phyloP scores from a whole-genome alignment of 2,797 vertebrate genomes.

The Gallinago nigripennis region DNA sequence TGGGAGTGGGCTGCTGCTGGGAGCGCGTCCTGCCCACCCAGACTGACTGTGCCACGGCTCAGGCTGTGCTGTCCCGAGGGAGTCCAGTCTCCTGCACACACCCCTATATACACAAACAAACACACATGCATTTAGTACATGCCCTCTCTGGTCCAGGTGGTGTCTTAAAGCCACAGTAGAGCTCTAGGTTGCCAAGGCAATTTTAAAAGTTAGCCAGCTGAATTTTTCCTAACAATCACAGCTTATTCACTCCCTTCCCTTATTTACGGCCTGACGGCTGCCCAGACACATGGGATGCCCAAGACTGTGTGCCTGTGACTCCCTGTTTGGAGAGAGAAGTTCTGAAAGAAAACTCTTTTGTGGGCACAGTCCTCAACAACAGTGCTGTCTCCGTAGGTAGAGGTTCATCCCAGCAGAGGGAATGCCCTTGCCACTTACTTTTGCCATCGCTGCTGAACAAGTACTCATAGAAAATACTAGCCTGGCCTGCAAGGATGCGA shows the following conservation, averaged over 20 bases:
- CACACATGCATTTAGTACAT: neutral
- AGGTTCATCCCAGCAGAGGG: fast-evolving
- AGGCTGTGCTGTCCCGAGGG: neutral
- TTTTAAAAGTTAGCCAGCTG: neutral
- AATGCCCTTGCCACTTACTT: neutral
- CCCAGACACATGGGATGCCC: neutral
- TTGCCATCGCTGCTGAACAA: neutral
- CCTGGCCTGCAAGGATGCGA: neutral
- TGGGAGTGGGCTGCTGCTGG: neutral
- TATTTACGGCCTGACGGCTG: neutral
- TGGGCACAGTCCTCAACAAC: neutral
- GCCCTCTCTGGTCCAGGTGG: neutral
- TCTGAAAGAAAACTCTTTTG: neutral
- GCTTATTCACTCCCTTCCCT: neutral
- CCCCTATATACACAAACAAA: neutral
- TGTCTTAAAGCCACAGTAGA: neutral
- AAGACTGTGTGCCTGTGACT: neutral
- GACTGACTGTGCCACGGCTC: neutral
- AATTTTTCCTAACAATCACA: neutral
- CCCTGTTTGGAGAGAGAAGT: neutral
- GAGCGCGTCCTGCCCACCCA: neutral
- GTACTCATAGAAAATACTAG: neutral
- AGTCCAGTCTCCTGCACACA: fast-evolving
- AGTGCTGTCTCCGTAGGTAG: fast-evolving
- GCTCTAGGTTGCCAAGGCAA: neutral